Base-by-base conservation (phyloP, 2,888 invertebrate genomes). In the Sarcophaga carnaria region DNA sequence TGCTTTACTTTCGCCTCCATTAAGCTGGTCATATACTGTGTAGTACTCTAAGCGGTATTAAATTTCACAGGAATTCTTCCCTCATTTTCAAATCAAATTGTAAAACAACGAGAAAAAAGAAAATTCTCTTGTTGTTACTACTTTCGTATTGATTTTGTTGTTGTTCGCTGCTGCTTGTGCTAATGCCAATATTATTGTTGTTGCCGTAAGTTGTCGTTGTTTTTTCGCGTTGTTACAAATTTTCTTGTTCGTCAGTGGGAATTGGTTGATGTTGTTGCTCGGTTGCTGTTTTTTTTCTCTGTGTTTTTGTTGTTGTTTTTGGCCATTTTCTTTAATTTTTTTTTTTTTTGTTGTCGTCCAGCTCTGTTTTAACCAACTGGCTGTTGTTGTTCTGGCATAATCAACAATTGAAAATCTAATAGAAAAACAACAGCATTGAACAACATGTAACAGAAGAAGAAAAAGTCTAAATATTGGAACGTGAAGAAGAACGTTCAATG, bases 211-310 rank as follows among this genome's bases (percentile, higher is more conserved):
- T 69, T 69, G 69, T 49, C 54, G 63, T 54, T 77, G 80, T 75
- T 78, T 75, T 37, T 80, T 80, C 67, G 22, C 78, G 47, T 67
- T 84, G 83, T 81, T 84, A 84, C 81, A 87, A 87, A 81, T 87
- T 84, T 87, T 76, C 70, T 63, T 81, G 83, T 81, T 81, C 87
- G 67, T 87, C 83, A 84, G 87, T 83, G 87, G 87, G 84, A 87
- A 87, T 84, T 79, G 81, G 83, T 81, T 69, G 66, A 60, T 78
- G 74, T 70, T 71, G 49, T 69, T 59, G 22, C 12, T 5, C 10
- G 69, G 0, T n/a, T 22, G 10, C 4, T 63, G 70, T 47, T 76
- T 54, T 76, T 54, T 59, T 22, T 4, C 25, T 4, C 64, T 54
- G 3, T 27, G 1, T 49, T 49, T 8, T 49, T 49, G 49, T 54